These are phyloP conservation scores for Aproaerema taeniolella DNA, from an alignment of 2,888 invertebrate species.

Conservation along the genomic window DNA sequence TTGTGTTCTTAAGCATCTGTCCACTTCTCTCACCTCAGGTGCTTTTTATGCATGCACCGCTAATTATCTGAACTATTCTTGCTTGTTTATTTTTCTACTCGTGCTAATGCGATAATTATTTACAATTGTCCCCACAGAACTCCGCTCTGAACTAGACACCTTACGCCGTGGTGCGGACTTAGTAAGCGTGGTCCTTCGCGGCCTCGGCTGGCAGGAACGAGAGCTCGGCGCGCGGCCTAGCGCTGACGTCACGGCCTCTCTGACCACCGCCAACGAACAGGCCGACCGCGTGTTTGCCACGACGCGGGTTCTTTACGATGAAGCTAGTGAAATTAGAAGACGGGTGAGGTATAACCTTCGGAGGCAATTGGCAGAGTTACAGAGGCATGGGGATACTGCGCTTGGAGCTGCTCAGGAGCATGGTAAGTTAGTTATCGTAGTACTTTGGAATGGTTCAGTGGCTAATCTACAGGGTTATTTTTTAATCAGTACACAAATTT, in stretches of 20 bases:
- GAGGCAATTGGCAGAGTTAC: slow-evolving; percentile 72
- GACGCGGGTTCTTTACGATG: slow-evolving; percentile 59
- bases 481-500: too few species aligned
- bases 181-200: slow-evolving; percentile 56
- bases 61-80: too few species aligned
- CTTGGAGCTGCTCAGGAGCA: slow-evolving; percentile 84
- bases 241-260: slow-evolving; percentile 29
- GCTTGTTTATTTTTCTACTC: too few species aligned
- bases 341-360: slow-evolving; percentile 69
- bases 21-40: too few species aligned
- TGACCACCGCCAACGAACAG: slow-evolving; percentile 34
- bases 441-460: too few species aligned
- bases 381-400: slow-evolving; percentile 81
- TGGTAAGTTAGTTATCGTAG: too few species aligned
- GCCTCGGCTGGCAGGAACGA: slow-evolving; percentile 63
- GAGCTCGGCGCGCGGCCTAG: slow-evolving; percentile 40
- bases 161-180: slow-evolving; percentile 51
- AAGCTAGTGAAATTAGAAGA: slow-evolving; percentile 64
- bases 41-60: too few species aligned
- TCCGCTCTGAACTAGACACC: slow-evolving; percentile 43
- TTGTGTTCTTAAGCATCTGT: too few species aligned
- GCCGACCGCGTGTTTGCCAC: slow-evolving; percentile 60
- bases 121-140: too few species aligned
- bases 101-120: too few species aligned
- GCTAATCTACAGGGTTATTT: too few species aligned